phyloP scores from a whole-genome alignment of 2,797 vertebrate genomes.

The Argentina silus region DNA sequence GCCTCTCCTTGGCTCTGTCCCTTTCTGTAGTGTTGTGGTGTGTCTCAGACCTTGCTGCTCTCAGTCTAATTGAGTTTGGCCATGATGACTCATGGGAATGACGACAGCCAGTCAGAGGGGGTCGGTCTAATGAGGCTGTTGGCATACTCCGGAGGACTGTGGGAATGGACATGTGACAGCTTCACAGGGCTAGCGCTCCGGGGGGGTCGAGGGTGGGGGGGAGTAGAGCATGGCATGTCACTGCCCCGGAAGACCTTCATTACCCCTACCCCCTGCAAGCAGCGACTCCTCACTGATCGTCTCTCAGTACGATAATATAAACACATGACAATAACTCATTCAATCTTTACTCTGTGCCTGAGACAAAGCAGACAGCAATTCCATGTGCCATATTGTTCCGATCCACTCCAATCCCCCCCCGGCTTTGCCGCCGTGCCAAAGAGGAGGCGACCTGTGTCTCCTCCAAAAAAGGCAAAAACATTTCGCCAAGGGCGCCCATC shows the following conservation, averaged over 20 bases:
- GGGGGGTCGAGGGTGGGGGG: neutral
- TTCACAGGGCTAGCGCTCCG: constrained; percentile 31
- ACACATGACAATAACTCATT: neutral
- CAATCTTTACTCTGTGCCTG: constrained; percentile 27
- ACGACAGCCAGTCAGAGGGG: neutral
- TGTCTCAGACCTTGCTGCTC: neutral
- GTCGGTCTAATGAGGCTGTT: constrained; percentile 36
- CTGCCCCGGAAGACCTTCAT: neutral
- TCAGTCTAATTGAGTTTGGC: constrained; percentile 32
- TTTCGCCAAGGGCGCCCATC: constrained; percentile 59
- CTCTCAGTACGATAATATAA: neutral
- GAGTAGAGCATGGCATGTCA: constrained; percentile 7
- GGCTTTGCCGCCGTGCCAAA: constrained; percentile 51
- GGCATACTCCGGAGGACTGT: constrained; percentile 53
- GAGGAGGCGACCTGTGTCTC: constrained; percentile 49
- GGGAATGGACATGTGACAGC: constrained; percentile 56
- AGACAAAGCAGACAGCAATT: constrained; percentile 51
- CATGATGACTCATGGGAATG: constrained; percentile 32
- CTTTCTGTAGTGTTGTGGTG: neutral
- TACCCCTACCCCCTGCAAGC: neutral
- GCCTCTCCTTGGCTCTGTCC: neutral
- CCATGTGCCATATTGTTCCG: constrained; percentile 42
- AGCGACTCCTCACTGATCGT: constrained; percentile 3
- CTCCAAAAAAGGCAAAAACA: constrained; percentile 84
- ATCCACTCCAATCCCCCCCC: constrained; percentile 33